These are phyloP conservation scores for Gallinago media DNA, from an alignment of 2,113 vertebrate species.

Conservation along the genomic window DNA sequence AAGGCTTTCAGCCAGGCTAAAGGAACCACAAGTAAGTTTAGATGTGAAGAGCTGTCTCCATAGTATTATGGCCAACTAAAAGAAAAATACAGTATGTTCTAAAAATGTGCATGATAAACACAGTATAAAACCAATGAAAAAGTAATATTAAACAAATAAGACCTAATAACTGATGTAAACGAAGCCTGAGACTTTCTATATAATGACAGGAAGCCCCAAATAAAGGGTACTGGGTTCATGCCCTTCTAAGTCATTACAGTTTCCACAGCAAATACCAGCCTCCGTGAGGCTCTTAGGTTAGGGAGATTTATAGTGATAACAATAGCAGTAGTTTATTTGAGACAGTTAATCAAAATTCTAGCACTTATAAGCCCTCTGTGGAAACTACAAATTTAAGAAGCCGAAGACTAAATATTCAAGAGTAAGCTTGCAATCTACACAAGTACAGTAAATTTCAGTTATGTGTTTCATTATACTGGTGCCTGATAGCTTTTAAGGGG, in stretches of 20 bases:
- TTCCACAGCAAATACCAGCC: slow-evolving; percentile 29
- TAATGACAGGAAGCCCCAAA: slow-evolving; percentile 38
- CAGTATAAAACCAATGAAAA: neutral
- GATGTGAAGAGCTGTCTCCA: neutral
- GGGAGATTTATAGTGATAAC: slow-evolving; percentile 52
- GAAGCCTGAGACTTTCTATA: neutral
- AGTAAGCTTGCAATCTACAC: slow-evolving; percentile 31
- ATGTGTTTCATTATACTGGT: slow-evolving; percentile 73
- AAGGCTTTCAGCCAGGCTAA: neutral
- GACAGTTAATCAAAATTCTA: slow-evolving; percentile 69
- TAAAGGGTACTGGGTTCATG: slow-evolving; percentile 6
- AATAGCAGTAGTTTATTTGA: slow-evolving; percentile 60
- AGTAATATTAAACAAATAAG: slow-evolving; percentile 26
- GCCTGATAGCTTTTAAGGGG: slow-evolving; percentile 69
- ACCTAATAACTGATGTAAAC: neutral
- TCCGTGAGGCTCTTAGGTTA: neutral
- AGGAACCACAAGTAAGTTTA: neutral
- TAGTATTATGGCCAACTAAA: neutral
- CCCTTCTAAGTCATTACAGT: neutral
- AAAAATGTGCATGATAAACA: neutral
- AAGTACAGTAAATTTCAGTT: slow-evolving; percentile 60
- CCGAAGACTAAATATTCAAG: slow-evolving; percentile 35
- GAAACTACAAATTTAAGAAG: slow-evolving; percentile 56
- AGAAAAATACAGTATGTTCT: neutral
- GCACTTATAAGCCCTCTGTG: slow-evolving; percentile 62